Percentiles rank a stretch among this genome's conserved stretches.
phyloP scores from a whole-genome alignment of 2,888 invertebrate genomes.

The Gryllus longicercus region DNA sequence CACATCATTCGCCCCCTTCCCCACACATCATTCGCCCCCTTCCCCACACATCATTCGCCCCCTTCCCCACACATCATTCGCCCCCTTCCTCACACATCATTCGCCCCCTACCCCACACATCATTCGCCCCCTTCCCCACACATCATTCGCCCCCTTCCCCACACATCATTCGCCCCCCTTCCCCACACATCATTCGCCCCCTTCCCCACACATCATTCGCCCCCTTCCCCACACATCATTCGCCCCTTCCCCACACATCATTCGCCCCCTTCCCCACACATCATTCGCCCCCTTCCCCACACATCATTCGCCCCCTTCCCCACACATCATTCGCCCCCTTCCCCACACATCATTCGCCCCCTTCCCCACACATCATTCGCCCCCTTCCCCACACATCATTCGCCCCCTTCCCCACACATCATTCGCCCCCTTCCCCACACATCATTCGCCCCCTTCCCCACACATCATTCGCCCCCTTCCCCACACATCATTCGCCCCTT shows the following conservation, averaged over 20 bases:
- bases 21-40: too few species aligned
- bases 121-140: rapidly evolving
- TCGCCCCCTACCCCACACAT: too few species aligned
- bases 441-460: rapidly evolving
- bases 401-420: rapidly evolving
- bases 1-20: too few species aligned
- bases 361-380: too few species aligned
- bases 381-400: rapidly evolving
- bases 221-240: rapidly evolving
- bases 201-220: too few species aligned
- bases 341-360: rapidly evolving
- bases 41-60: too few species aligned
- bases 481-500: rapidly evolving
- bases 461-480: rapidly evolving
- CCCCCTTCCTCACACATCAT: too few species aligned
- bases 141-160: too few species aligned
- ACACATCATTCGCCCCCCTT: rapidly evolving
- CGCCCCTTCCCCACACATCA: rapidly evolving
- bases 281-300: rapidly evolving
- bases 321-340: rapidly evolving
- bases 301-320: rapidly evolving
- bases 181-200: rapidly evolving
- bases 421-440: rapidly evolving
- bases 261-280: rapidly evolving
- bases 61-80: too few species aligned